Evolutionary conservation across 1,140 invertebrate species (phyloP), one percentile per base, ranked within the genome.

Genomic region (Piezodorus guildinii): DNA sequence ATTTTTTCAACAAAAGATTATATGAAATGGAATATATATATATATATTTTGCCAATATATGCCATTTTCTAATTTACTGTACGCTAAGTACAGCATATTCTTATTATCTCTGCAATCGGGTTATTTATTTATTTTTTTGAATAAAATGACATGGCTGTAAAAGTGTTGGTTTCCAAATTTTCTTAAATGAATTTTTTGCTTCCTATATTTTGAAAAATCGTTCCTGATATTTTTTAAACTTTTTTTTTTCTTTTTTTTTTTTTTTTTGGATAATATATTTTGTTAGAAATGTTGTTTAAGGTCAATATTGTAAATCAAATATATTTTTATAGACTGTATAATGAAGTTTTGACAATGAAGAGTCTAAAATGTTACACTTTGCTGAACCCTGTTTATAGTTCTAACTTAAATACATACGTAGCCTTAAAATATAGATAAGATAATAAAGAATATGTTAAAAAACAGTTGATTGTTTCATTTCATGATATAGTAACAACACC

Each of bases 281-380:
- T 56, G 15, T 56, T 23, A 39, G 34, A 39, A 10, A 39, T 56
- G 52, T 15, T 46, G 45, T 49, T 19, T 19, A 49, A 49, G 21
- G 16, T 49, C 21, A 23, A 56, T 56, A 56, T 25, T 56, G 52
- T 56, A 25, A 56, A 56, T 56, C 52, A 56, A 56, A 56, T 21
- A 21, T 56, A 56, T 56, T 56, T 56, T 56, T 56, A 56, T 56
- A 56, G 52, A 56, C 52, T 56, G 52, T 25, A 56, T 56, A 23
- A 25, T 23, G n/a, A n/a, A n/a, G 23, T 16, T 56, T 56, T 56
- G 52, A 56, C 52, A 23, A 56, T 56, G 17, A 56, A 56, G 52
- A 56, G 17, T 56, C 52, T 56, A 56, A 25, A 8, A 56, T 56
- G 23, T 56, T 56, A 23, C 23, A 56, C 15, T 25, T 56, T 21